Evolutionary conservation across 1,140 invertebrate species (phyloP), one percentile per base, ranked within the genome.

Genomic region (Andricus grossulariae): DNA sequence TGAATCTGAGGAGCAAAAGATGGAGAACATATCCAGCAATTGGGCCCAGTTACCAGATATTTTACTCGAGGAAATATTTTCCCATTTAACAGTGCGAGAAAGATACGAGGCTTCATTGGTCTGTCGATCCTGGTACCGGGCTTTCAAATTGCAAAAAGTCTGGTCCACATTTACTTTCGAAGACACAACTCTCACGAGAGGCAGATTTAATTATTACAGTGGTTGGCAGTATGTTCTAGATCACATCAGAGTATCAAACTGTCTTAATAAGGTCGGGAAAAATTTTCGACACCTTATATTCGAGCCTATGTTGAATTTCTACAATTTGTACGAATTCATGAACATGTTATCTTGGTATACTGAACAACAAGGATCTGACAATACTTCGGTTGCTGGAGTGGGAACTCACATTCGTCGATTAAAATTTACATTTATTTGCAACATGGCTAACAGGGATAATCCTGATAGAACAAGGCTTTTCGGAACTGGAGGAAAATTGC

Each of bases 241-340:
- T 88, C 95, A 96, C 86, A 92, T 96, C 80, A 91, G 95, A 74
- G 94, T 95, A 0, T 95, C 95, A 81, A 88, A 94, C 11, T 97
- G 95, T 83, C 90, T 97, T 12, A 93, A 93, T 50, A 93, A 93
- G 80, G 93, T 97, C 54, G 96, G 96, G 0, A 89, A 87, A 71
- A 92, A 95, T 84, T 93, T 97, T 80, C 92, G 94, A 71, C 92
- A 91, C 13, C 87, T 97, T 6, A 92, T 95, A 13, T 94, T 97
- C 75, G 92, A 93, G 18, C 96, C 96, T 0, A 95, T 95, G 92
- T 91, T 93, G 32, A 97, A 96, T 88, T 96, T 97, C 80, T 95
- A 95, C 84, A 97, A 97, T 86, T 91, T 97, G 4, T 97, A 95
- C 83, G 96, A 97, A 88, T 97, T 97, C 83, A 96, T 97, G 94